Conservation (phyloP, 1,140 invertebrate genomes). For the Tetranychus urticae region DNA sequence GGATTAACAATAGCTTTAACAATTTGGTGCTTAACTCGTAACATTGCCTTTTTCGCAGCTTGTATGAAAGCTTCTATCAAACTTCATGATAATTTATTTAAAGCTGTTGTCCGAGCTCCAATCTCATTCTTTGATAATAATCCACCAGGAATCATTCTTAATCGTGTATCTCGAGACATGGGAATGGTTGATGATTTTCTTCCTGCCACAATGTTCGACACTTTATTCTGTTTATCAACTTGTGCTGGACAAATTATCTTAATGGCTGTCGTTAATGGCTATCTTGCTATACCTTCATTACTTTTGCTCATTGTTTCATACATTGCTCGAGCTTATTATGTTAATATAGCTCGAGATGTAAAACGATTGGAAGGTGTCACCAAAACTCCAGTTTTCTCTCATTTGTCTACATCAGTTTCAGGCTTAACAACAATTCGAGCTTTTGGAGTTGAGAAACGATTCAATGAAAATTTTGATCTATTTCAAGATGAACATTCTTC, state of each 20-base stretch:
- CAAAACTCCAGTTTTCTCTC: slow-evolving; percentile 28
- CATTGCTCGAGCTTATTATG: slow-evolving; percentile 43
- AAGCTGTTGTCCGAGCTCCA: slow-evolving; percentile 44
- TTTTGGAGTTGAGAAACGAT: slow-evolving; percentile 25
- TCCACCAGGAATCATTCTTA: slow-evolving; percentile 43
- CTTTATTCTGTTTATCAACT: slow-evolving; percentile 41
- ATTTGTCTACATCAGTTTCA: slow-evolving; percentile 25
- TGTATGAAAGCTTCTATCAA: slow-evolving; percentile 49
- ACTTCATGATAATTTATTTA: slow-evolving; percentile 60
- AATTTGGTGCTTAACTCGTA: slow-evolving; percentile 26
- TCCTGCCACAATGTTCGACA: slow-evolving; percentile 41
- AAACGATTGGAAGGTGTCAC: slow-evolving; percentile 44
- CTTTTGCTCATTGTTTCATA: slow-evolving; percentile 35
- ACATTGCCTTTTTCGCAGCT: slow-evolving; percentile 44
- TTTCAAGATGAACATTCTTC: slow-evolving; percentile 39
- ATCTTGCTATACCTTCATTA: too few species aligned
- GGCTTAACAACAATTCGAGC: slow-evolving; percentile 28
- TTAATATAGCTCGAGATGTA: slow-evolving; percentile 55
- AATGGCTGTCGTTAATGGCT: slow-evolving; percentile 24
- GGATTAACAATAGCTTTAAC: slow-evolving; percentile 20
- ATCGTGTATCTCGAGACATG: slow-evolving; percentile 63
- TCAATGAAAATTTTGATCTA: slow-evolving; percentile 40
- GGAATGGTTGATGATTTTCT: slow-evolving; percentile 64
- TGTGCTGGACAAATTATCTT: slow-evolving; percentile 45
- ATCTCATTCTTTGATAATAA: slow-evolving; percentile 76